phyloP scores from a whole-genome alignment of 64 coral and sea anemone genomes.

The Stylophora pistillata region DNA sequence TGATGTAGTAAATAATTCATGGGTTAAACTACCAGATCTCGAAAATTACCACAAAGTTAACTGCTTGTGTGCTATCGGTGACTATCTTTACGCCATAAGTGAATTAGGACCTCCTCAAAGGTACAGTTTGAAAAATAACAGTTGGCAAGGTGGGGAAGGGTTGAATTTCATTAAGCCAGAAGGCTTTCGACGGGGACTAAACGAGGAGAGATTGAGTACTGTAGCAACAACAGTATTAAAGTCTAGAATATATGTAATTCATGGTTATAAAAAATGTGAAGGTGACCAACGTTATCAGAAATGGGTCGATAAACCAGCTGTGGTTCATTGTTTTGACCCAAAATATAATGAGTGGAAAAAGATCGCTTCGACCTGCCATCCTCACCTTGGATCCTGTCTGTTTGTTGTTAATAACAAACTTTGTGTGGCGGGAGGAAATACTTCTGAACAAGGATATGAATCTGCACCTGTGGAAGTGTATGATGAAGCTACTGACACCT shows the following conservation, averaged over 20 bases:
- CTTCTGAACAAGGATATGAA: too few species aligned
- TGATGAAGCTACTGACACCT: too few species aligned
- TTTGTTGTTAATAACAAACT: not conserved
- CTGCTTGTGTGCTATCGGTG: not conserved
- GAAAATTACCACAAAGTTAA: not conserved
- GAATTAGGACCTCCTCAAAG: not conserved
- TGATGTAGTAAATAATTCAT: conserved; percentile 1
- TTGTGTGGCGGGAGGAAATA: not conserved
- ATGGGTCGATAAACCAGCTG: not conserved
- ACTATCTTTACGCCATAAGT: not conserved
- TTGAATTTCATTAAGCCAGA: too few species aligned
- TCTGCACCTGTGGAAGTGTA: too few species aligned
- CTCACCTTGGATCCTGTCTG: not conserved
- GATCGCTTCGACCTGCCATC: not conserved
- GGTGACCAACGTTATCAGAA: too few species aligned
- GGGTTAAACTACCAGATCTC: not conserved
- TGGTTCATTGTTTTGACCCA: too few species aligned
- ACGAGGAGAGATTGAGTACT: too few species aligned
- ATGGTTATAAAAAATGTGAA: not conserved
- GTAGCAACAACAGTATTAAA: not conserved
- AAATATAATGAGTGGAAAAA: not conserved
- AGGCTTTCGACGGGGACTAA: too few species aligned
- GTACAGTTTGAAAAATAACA: not conserved
- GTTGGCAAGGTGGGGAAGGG: not conserved
- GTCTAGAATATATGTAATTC: too few species aligned